A percentile compares a stretch with the other conserved stretches of the same genome.
Evolutionary conservation across 2,888 invertebrate genomes (phyloP).

Genomic region (Mimumesa dahlbomi): DNA sequence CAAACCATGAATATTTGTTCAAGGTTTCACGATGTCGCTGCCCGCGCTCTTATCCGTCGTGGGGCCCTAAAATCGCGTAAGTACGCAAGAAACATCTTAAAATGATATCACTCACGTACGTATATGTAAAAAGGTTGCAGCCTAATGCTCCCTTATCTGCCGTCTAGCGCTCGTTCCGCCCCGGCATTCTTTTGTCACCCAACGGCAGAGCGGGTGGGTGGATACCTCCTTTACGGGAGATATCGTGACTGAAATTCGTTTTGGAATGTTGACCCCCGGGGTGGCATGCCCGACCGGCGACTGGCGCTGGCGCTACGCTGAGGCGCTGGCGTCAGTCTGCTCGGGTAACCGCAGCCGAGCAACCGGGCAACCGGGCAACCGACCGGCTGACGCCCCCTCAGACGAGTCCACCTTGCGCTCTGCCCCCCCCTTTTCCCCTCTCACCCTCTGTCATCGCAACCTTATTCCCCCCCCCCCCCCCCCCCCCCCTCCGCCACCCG

Average conservation of each 20-base stretch:
- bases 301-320: slow-evolving; percentile 54
- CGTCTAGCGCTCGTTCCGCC: neutral
- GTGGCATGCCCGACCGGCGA: slow-evolving; percentile 43
- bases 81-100: neutral
- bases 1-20: neutral
- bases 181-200: slow-evolving; percentile 36
- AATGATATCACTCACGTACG: neutral
- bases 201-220: slow-evolving; percentile 12
- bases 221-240: slow-evolving; percentile 38
- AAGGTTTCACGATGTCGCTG: neutral
- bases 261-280: slow-evolving; percentile 66
- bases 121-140: neutral
- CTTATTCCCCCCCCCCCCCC: too few relatives aligned
- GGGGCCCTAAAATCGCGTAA: neutral
- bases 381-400: slow-evolving; percentile 45
- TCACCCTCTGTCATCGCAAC: slow-evolving; percentile 17
- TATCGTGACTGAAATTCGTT: slow-evolving; percentile 64
- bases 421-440: slow-evolving; percentile 21
- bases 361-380: too few relatives aligned
- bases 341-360: slow-evolving; percentile 34
- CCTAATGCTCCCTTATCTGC: neutral
- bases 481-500: too few relatives aligned
- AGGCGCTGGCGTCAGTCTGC: slow-evolving; percentile 66
- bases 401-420: slow-evolving; percentile 43
- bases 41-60: too few relatives aligned